phyloP scores from a whole-genome alignment of 2,797 vertebrate species.

The Sciurus carolinensis region DNA sequence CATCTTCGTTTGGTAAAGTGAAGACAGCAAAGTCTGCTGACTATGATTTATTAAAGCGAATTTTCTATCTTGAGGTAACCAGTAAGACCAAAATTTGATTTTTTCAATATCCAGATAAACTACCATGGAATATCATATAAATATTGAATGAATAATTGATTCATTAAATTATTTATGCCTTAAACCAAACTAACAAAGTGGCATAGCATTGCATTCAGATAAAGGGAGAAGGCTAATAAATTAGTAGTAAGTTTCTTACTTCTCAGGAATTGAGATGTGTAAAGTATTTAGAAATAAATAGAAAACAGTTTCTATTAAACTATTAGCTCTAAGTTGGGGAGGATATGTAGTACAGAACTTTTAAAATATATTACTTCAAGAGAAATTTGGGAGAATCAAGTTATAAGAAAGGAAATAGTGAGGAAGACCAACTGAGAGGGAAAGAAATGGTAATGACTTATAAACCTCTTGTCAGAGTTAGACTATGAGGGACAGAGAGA shows the following conservation, averaged over 20 bases:
- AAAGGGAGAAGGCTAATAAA: background rate
- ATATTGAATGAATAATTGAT: background rate
- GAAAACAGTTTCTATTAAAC: background rate
- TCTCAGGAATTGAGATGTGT: background rate
- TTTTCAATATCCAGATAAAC: conserved; percentile 2
- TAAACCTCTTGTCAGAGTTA: background rate
- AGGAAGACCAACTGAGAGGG: background rate
- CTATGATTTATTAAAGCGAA: conserved; percentile 26
- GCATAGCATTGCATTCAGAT: background rate
- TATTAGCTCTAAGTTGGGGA: background rate
- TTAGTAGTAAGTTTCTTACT: background rate
- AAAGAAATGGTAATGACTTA: background rate
- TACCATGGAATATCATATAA: background rate
- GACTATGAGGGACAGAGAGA: background rate
- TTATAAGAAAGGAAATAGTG: background rate
- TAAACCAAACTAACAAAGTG: background rate
- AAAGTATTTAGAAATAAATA: conserved; percentile 30
- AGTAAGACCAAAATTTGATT: background rate
- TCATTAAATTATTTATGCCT: background rate
- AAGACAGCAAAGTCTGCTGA: background rate
- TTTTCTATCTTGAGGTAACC: background rate
- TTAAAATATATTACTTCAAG: background rate
- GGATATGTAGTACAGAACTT: background rate
- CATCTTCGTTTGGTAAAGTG: conserved; percentile 25
- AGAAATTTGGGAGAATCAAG: background rate